Evolutionary conservation across 2,888 invertebrate genomes (phyloP).

Genomic region (Prenolepis imparis): DNA sequence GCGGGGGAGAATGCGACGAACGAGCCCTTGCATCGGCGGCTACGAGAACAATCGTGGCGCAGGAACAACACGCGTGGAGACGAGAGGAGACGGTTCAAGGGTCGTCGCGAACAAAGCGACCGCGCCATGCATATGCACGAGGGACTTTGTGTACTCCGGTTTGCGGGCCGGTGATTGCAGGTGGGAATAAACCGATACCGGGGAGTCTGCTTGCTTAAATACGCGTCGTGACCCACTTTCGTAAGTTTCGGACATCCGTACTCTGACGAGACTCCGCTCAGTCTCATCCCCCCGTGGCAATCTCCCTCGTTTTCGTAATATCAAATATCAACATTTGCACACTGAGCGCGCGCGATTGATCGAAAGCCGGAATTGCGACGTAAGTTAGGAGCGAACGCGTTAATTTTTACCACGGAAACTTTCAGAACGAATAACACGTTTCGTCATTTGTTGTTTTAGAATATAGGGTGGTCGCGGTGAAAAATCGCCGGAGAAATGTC

Average conservation of each 20-base stretch:
- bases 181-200: conserved; percentile 76
- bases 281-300: neutral
- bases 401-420: conserved; percentile 34
- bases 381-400: conserved; percentile 22
- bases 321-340: conserved; percentile 51
- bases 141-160: conserved; percentile 69
- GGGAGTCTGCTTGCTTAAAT: conserved; percentile 63
- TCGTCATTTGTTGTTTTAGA: neutral
- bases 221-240: conserved; percentile 65
- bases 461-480: neutral
- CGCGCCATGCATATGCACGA: conserved; percentile 72
- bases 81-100: conserved; percentile 27
- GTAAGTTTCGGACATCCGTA: conserved; percentile 44
- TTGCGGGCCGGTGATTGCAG: conserved; percentile 74
- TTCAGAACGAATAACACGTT: neutral
- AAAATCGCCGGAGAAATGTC: conserved; percentile 4
- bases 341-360: neutral
- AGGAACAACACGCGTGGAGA: conserved; percentile 46
- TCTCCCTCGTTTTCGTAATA: conserved; percentile 15
- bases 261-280: neutral
- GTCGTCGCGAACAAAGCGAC: conserved; percentile 65
- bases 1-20: conserved; percentile 52
- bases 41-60: conserved; percentile 48
- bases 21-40: conserved; percentile 37
- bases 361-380: conserved; percentile 4